These are phyloP conservation scores for Ornithoptera priamus DNA, from an alignment of 2,888 invertebrate genomes.

Conservation along the genomic window DNA sequence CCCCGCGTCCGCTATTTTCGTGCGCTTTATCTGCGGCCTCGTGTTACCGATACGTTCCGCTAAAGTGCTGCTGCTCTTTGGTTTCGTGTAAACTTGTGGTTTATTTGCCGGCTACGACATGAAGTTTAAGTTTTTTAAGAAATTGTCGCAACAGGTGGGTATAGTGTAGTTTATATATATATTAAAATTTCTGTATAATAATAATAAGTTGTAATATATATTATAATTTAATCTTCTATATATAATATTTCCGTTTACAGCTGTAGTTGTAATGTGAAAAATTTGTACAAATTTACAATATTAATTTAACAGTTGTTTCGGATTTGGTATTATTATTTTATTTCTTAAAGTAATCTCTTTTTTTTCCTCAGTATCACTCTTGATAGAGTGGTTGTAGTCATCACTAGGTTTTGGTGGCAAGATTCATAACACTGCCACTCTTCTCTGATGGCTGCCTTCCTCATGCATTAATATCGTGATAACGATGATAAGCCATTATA, in stretches of 20 bases:
- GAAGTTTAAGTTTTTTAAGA: slow-evolving; percentile 75
- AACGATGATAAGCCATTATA: too few relatives aligned
- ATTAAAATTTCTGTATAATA: not conserved
- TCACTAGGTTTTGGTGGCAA: too few relatives aligned
- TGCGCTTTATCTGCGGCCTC: slow-evolving; percentile 47
- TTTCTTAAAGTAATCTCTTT: too few relatives aligned
- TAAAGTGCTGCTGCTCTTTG: slow-evolving; percentile 6
- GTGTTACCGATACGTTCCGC: slow-evolving; percentile 44
- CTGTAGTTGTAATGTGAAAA: too few relatives aligned
- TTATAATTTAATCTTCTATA: not conserved
- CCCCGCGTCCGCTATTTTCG: slow-evolving; percentile 31
- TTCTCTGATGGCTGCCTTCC: too few relatives aligned
- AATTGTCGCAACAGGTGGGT: slow-evolving; percentile 62
- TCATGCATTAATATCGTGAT: too few relatives aligned
- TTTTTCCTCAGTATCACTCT: too few relatives aligned
- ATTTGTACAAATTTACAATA: too few relatives aligned
- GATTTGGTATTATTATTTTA: too few relatives aligned
- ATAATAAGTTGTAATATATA: not conserved
- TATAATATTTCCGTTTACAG: not conserved
- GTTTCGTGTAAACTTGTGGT: slow-evolving; percentile 13
- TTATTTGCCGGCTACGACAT: slow-evolving; percentile 39
- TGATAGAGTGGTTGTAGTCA: too few relatives aligned
- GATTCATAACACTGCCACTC: too few relatives aligned
- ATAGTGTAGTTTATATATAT: not conserved
- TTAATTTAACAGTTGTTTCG: too few relatives aligned